Evolutionary conservation across 1,140 invertebrate genomes (phyloP), one percentile per base, ranked within the genome.

Genomic region (Brachionus calyciflorus): DNA sequence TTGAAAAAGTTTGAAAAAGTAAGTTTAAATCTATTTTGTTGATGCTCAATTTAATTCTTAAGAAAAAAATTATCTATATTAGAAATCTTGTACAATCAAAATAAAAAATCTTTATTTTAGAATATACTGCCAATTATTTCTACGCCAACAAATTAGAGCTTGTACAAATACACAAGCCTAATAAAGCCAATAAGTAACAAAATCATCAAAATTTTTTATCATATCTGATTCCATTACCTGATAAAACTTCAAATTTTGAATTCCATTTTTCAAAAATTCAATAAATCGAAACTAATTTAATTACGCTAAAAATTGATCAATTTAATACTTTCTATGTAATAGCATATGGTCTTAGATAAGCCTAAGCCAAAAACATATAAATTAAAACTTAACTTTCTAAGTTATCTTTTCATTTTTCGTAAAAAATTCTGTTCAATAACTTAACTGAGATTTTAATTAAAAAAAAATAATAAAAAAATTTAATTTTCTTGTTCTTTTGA

Each of bases 201-300:
- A 60, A 19, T 37, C 55, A 33, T 60, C 30, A 6, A 60, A 60
- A 28, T 60, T 33, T 26, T 28, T 37, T 60, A 60, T 60, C 55
- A 60, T 60, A 44, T 44, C 40, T 65, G 60, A 65, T 65, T 26
- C 24, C 40, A 65, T 44, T 65, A 65, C 60, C 60, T 65, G 60
- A 65, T 65, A 65, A 65, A 65, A 24, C 44, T 44, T 3, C 7
- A 65, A 44, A 14, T 44, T 44, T 63, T 19, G 33, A 63, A 17
- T 63, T 63, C 57, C 19, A 44, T 44, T 41, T 44, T 65, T 44
- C 60, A 65, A 65, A 44, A 65, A 65, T 65, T 65, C 60, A 65
- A 40, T 44, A 65, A 65, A 65, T 44, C 40, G 60, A 17, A 65
- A 65, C 19, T 65, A 65, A 65, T 65, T 65, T 44, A 28, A 65